phyloP scores from a whole-genome alignment of 92 coral and sea anemone species.

The Desmophyllum pertusum region DNA sequence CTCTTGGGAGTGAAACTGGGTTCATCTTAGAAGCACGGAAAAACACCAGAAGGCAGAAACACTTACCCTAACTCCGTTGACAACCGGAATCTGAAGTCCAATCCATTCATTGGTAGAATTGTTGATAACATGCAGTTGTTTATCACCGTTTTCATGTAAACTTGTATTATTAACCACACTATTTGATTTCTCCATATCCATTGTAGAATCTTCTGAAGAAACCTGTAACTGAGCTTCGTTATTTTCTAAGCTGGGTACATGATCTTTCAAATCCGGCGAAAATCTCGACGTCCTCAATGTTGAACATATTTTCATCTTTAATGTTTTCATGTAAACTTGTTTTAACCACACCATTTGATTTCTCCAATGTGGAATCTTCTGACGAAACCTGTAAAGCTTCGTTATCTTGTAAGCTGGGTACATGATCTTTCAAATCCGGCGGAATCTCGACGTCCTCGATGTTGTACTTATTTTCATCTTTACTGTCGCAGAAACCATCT shows the following conservation, averaged over 20 bases:
- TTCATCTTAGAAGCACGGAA: too few species aligned
- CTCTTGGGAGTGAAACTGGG: too few species aligned
- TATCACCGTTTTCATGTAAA: slow-evolving; percentile 1
- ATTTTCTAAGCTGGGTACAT: background rate
- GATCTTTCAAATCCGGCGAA: background rate
- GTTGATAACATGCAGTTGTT: background rate
- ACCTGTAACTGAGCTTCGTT: background rate
- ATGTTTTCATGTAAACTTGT: background rate
- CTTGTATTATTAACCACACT: background rate
- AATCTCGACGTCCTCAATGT: background rate
- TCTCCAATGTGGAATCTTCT: background rate
- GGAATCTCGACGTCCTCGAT: background rate
- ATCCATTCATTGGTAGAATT: slow-evolving; percentile 45
- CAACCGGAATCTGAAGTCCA: slow-evolving; percentile 70
- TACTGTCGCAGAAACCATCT: slow-evolving; percentile 35
- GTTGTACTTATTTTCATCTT: slow-evolving; percentile 53
- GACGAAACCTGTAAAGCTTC: background rate
- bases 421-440: background rate
- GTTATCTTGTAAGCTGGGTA: background rate
- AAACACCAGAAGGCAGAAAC: background rate
- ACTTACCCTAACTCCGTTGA: slow-evolving; percentile 78
- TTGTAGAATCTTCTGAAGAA: background rate
- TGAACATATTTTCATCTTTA: slow-evolving; percentile 50
- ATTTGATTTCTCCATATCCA: background rate
- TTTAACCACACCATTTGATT: background rate